Conservation (phyloP, 2,113 vertebrate species). For the Phyllopteryx taeniolatus region DNA sequence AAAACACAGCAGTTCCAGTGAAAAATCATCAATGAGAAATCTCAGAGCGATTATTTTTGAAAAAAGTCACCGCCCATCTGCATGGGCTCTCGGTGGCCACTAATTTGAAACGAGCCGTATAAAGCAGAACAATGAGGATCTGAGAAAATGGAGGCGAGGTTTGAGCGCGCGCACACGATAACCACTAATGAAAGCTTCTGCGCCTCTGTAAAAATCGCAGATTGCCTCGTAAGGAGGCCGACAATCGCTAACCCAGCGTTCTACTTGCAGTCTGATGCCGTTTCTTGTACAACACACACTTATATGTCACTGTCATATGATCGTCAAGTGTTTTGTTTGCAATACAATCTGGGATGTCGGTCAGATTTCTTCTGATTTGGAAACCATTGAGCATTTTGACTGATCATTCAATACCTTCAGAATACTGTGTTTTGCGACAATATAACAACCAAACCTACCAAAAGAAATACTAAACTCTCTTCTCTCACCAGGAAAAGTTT, state of each 20-base stretch:
- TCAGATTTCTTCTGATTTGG: no score
- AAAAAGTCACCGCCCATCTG: not conserved
- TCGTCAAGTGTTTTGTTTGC: no score
- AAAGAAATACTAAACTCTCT: no score
- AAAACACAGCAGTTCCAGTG: not conserved
- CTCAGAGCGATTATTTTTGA: not conserved
- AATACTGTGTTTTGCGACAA: no score
- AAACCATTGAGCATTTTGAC: no score
- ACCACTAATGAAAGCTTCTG: not conserved
- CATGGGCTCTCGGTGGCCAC: not conserved
- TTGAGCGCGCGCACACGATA: not conserved
- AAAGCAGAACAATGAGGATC: not conserved
- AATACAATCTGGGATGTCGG: no score
- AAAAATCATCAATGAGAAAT: not conserved
- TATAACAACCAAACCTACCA: no score
- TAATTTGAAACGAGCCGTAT: constrained; percentile 22
- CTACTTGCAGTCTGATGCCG: not conserved
- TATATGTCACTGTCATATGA: not conserved
- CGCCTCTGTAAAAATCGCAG: not conserved
- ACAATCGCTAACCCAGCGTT: not conserved
- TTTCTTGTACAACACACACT: not conserved
- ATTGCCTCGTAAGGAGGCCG: not conserved
- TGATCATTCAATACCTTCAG: no score
- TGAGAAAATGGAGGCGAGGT: constrained; percentile 1
- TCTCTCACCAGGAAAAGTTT: no score